Percentiles rank a stretch among this genome's conserved stretches.
Evolutionary conservation across 2,113 vertebrate genomes (phyloP).

Genomic region (Odocoileus hemionus): DNA sequence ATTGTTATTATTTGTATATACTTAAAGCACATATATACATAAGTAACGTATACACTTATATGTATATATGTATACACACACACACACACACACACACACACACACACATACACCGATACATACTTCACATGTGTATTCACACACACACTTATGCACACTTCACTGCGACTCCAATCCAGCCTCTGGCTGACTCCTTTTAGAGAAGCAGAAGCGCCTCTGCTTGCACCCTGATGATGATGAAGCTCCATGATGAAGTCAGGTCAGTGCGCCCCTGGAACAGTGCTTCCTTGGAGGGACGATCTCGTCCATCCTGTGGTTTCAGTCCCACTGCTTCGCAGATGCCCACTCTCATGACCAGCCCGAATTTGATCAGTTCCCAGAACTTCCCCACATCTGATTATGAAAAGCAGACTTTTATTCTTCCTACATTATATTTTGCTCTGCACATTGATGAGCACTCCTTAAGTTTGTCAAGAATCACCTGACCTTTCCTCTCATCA

Average conservation of each 20-base stretch:
- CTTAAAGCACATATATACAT: not conserved
- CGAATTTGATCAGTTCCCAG: not conserved
- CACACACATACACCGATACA: not conserved
- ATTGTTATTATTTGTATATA: not conserved
- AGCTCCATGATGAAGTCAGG: accelerated
- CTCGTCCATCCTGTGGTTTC: accelerated
- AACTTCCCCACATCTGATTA: not conserved
- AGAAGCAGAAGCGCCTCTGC: not conserved
- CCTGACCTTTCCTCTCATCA: not conserved
- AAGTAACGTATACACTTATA: not conserved
- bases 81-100: no score
- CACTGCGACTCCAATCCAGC: not conserved
- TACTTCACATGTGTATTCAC: not conserved
- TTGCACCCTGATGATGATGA: accelerated
- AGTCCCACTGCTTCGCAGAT: accelerated
- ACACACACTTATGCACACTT: not conserved
- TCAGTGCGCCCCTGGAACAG: not conserved
- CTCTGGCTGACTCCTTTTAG: not conserved
- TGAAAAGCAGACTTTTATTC: not conserved
- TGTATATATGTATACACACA: no score
- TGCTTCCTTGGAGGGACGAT: accelerated
- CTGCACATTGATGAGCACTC: not conserved
- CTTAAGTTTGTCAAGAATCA: not conserved
- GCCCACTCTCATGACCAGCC: accelerated
- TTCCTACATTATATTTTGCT: not conserved